A percentile compares a stretch with the other conserved stretches of the same genome.
Conservation (phyloP, 2,888 invertebrate genomes). For the Tipula lateralis region DNA sequence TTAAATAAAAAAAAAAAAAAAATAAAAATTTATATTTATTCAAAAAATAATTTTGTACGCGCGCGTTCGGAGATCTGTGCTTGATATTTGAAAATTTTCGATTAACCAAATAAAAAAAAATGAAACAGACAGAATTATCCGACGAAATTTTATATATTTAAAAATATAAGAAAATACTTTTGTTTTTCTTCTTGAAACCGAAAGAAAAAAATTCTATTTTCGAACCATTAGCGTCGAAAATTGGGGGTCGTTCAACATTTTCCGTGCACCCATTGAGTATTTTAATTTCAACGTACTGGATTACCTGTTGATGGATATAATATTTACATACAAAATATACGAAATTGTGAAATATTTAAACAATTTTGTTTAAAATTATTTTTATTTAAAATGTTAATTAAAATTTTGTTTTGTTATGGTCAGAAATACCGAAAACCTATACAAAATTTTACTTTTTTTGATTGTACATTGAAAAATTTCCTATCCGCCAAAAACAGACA, state of each 20-base stretch:
- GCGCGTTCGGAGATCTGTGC: neutral
- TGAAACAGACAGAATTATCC: neutral
- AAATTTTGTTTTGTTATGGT: neutral
- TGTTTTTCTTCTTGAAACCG: neutral
- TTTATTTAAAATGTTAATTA: neutral
- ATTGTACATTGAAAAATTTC: neutral
- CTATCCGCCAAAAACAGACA: neutral
- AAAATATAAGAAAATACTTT: neutral
- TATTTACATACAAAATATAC: too few relatives aligned
- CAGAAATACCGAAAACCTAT: neutral
- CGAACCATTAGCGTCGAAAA: neutral
- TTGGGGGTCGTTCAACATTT: neutral
- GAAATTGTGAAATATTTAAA: neutral
- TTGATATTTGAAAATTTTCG: constrained; percentile 4
- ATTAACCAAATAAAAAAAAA: neutral
- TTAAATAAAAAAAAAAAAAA: too few relatives aligned
- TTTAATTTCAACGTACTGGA: neutral
- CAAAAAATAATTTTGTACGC: neutral
- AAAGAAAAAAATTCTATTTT: neutral
- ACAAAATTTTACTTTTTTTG: neutral
- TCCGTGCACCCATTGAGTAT: neutral
- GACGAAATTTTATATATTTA: neutral
- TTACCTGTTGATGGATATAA: neutral
- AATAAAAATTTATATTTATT: neutral
- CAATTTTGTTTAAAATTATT: neutral